These are phyloP conservation scores for Dermolepida albohirtum DNA, from an alignment of 2,888 invertebrate species.

Conservation along the genomic window DNA sequence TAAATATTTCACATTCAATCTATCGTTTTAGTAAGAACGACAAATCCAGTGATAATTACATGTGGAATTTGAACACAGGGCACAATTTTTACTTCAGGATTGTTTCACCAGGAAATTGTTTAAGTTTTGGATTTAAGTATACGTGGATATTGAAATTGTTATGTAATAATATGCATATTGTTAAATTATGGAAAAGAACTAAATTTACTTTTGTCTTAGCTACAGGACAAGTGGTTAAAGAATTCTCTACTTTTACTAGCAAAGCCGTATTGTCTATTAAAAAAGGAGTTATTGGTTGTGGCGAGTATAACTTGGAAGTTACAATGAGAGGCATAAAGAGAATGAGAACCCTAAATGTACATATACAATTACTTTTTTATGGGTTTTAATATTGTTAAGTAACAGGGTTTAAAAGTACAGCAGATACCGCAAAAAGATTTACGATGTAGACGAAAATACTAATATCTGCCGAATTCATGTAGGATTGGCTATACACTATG, in stretches of 20 bases:
- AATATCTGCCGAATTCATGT: too few relatives aligned
- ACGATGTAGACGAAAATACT: too few relatives aligned
- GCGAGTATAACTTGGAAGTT: constrained; percentile 28
- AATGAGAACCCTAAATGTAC: constrained; percentile 19
- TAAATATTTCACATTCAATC: not conserved
- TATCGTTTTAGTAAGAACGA: constrained; percentile 23
- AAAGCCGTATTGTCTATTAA: constrained; percentile 20
- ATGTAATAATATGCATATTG: constrained; percentile 2
- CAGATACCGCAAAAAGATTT: too few relatives aligned
- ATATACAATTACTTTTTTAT: not conserved
- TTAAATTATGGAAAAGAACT: not conserved
- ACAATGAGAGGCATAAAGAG: constrained; percentile 4
- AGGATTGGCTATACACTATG: too few relatives aligned
- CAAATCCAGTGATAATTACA: constrained; percentile 7
- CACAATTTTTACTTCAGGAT: constrained; percentile 28
- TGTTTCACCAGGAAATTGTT: constrained; percentile 5
- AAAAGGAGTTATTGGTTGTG: constrained; percentile 8
- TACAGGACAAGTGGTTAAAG: constrained; percentile 4
- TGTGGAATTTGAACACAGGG: constrained; percentile 24
- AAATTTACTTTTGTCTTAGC: constrained; percentile 10
- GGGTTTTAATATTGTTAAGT: not conserved
- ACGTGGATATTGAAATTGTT: constrained; percentile 19
- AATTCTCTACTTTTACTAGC: constrained; percentile 18
- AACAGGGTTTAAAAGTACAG: too few relatives aligned
- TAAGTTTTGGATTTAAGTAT: constrained; percentile 10